These are phyloP conservation scores for Mystacornis crossleyi DNA, from an alignment of 2,113 vertebrate genomes.

Conservation along the genomic window DNA sequence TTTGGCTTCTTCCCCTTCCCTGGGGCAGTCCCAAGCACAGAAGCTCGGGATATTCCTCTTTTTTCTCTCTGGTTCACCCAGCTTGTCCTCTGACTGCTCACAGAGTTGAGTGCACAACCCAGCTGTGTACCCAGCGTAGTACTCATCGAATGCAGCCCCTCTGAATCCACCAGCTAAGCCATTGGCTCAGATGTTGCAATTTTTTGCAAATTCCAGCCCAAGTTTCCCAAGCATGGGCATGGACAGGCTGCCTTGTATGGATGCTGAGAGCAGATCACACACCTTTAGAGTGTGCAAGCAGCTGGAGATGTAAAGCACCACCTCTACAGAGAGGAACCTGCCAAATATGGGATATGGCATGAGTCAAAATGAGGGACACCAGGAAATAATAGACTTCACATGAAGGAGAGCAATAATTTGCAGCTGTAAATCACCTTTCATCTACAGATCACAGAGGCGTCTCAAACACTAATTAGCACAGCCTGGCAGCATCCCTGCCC, in stretches of 20 bases:
- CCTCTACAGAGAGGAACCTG: neutral
- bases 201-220: neutral
- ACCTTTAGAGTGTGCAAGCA: neutral
- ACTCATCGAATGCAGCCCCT: accelerated
- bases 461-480: neutral
- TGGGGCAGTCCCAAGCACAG: neutral
- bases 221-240: neutral
- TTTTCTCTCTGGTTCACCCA: neutral
- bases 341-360: neutral
- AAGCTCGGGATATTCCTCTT: neutral
- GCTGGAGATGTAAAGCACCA: neutral
- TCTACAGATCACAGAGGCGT: constrained; percentile 49
- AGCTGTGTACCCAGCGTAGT: neutral
- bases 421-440: constrained; percentile 50
- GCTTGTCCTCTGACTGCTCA: neutral
- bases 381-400: constrained; percentile 46
- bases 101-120: neutral
- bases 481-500: constrained; percentile 13
- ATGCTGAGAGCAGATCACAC: neutral
- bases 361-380: constrained; percentile 36
- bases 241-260: neutral
- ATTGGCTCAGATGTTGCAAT: neutral
- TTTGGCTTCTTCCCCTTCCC: neutral
- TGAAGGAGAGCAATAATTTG: constrained; percentile 42
- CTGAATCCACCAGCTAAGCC: neutral